Evolutionary conservation across 2,888 invertebrate genomes (phyloP).

Genomic region (Baccha elongata): DNA sequence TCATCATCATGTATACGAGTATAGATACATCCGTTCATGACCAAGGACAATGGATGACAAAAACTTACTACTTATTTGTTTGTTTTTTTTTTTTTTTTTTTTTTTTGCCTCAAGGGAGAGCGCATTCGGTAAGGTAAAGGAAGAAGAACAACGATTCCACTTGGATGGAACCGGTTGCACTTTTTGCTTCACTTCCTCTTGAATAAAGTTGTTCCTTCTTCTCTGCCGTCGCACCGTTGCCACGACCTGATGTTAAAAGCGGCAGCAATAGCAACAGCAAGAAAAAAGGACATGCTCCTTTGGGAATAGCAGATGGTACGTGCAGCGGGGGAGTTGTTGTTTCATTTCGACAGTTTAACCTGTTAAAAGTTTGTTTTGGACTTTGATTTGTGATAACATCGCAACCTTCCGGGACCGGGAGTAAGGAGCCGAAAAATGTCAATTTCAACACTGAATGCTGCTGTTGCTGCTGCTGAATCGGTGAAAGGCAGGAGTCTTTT

Average conservation of each 20-base stretch:
- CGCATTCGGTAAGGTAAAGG: background rate
- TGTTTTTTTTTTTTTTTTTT: constrained; percentile 48
- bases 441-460: constrained; percentile 1
- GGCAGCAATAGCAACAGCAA: background rate
- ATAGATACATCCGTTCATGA: constrained; percentile 39
- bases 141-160: constrained; percentile 24
- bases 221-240: background rate
- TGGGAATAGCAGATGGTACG: background rate
- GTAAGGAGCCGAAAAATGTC: constrained; percentile 30
- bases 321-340: constrained; percentile 8
- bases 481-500: background rate
- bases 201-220: constrained; percentile 24
- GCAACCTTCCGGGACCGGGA: constrained; percentile 16
- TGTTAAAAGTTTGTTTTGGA: constrained; percentile 60
- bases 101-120: constrained; percentile 20
- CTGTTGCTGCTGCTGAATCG: background rate
- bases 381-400: constrained; percentile 62
- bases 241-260: background rate
- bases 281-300: constrained; percentile 38
- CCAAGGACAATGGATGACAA: constrained; percentile 46
- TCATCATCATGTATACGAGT: background rate
- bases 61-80: constrained; percentile 33
- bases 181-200: constrained; percentile 46
- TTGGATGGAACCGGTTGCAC: constrained; percentile 52
- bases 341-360: constrained; percentile 48